These are phyloP conservation scores for Phyllotis vaccarum DNA, from an alignment of 2,797 vertebrate genomes.

Conservation along the genomic window DNA sequence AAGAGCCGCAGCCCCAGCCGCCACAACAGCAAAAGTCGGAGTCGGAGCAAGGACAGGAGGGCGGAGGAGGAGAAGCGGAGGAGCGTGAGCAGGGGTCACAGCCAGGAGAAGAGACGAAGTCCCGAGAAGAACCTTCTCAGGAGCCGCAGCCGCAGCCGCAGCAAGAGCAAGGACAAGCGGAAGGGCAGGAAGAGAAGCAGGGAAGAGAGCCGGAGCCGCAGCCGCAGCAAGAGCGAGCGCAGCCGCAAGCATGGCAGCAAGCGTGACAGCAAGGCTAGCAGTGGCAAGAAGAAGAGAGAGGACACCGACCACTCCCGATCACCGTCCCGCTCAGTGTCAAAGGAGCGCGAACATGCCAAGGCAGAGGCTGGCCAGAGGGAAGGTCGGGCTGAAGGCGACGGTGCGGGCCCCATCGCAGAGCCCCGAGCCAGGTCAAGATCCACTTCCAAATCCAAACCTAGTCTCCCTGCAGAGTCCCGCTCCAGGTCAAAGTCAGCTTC, in stretches of 20 bases:
- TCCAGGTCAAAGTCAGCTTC: slow-evolving; percentile 92
- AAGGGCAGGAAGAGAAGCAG: slow-evolving; percentile 88
- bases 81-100: slow-evolving; percentile 82
- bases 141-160: slow-evolving; percentile 86
- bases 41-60: slow-evolving; percentile 79
- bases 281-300: slow-evolving; percentile 90
- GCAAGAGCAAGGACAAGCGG: slow-evolving; percentile 87
- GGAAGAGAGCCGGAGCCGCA: slow-evolving; percentile 86
- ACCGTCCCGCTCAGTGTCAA: slow-evolving; percentile 87
- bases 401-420: slow-evolving; percentile 85
- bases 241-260: slow-evolving; percentile 89
- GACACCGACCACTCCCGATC: slow-evolving; percentile 89
- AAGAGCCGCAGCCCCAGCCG: slow-evolving; percentile 89
- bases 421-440: slow-evolving; percentile 90
- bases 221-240: slow-evolving; percentile 87
- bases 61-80: slow-evolving; percentile 82
- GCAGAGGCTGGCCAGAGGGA: slow-evolving; percentile 89
- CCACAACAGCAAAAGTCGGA: slow-evolving; percentile 86
- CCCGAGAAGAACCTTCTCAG: slow-evolving; percentile 86
- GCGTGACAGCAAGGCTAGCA: slow-evolving; percentile 88
- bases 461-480: slow-evolving; percentile 91
- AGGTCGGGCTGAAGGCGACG: slow-evolving; percentile 87
- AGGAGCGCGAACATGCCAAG: slow-evolving; percentile 90
- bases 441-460: slow-evolving; percentile 90
- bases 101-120: slow-evolving; percentile 86